Percentiles rank a stretch among this genome's conserved stretches.
Conservation (phyloP, 2,888 invertebrate genomes). For the Nephrotoma appendiculata region DNA sequence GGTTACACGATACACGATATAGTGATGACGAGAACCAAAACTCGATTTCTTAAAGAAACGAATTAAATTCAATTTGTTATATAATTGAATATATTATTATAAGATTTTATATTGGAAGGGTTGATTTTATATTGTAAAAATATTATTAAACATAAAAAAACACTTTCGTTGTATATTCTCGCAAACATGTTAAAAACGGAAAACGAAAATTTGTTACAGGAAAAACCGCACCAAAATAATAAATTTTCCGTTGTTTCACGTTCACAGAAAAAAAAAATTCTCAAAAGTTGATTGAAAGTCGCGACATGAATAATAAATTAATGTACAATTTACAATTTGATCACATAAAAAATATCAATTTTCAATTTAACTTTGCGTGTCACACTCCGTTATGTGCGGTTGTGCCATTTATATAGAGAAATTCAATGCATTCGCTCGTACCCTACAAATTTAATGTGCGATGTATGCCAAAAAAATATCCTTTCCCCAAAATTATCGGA, state of each 20-base stretch:
- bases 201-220: not conserved
- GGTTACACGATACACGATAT: not conserved
- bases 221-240: not conserved
- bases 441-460: not conserved
- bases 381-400: not conserved
- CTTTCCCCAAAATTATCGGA: not conserved
- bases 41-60: not conserved
- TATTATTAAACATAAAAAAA: not conserved
- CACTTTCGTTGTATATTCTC: not conserved
- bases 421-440: not conserved
- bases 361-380: not conserved
- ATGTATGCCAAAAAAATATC: not conserved
- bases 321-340: not conserved
- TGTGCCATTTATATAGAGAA: not conserved
- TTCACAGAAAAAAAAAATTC: not conserved
- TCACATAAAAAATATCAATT: not conserved
- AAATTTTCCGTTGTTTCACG: not conserved
- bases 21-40: not conserved
- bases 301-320: not conserved
- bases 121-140: not conserved
- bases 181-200: not conserved
- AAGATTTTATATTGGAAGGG: not conserved
- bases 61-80: not conserved
- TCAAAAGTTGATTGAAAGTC: not conserved
- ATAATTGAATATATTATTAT: not conserved